Conservation (phyloP, 2,888 invertebrate species). For the Smittia aterrima region DNA sequence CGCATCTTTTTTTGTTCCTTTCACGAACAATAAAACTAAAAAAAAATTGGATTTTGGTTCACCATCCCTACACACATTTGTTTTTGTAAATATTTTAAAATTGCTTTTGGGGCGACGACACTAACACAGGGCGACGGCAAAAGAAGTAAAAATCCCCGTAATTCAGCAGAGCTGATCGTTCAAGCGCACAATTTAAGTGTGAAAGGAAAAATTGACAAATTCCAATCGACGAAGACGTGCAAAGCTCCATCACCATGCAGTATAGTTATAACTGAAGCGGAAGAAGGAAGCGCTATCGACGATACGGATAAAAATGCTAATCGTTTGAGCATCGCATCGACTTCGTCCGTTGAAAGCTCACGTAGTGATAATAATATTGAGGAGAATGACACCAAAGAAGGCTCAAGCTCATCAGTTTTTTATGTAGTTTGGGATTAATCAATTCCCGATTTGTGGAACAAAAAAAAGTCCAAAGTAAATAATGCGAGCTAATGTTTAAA, state of each 20-base stretch:
- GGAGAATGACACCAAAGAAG: not conserved
- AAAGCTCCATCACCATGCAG: conserved; percentile 4
- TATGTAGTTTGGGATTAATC: conserved; percentile 37
- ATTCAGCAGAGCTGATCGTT: conserved; percentile 23
- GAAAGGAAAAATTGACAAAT: conserved; percentile 9
- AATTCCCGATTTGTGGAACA: no score
- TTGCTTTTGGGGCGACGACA: not conserved
- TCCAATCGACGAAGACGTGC: conserved; percentile 4
- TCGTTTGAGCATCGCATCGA: conserved; percentile 16
- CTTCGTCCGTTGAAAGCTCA: conserved; percentile 15
- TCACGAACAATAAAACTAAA: not conserved
- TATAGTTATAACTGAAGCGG: not conserved
- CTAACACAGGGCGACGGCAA: not conserved
- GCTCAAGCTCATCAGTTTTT: conserved; percentile 21
- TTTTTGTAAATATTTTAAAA: conserved; percentile 3
- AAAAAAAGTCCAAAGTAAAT: no score
- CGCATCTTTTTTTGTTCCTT: conserved; percentile 11
- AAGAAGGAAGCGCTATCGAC: not conserved
- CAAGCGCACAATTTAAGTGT: conserved; percentile 24
- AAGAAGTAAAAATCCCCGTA: not conserved
- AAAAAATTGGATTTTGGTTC: conserved; percentile 11
- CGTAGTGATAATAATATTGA: conserved; percentile 25
- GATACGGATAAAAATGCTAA: conserved; percentile 6
- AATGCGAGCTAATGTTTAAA: no score
- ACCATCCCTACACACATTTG: not conserved